phyloP scores from a whole-genome alignment of 2,797 vertebrate species.

The Crenichthys baileyi region DNA sequence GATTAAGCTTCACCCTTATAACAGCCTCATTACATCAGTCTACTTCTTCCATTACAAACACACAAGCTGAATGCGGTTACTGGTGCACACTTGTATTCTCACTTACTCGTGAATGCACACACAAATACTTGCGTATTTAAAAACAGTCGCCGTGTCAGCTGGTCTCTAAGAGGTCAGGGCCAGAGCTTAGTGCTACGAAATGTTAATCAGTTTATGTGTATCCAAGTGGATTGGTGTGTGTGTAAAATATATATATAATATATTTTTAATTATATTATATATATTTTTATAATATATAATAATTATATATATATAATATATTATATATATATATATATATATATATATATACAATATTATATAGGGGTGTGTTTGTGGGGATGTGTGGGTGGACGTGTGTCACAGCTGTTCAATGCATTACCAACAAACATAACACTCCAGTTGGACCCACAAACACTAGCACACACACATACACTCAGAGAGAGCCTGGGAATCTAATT shows the following conservation, averaged over 20 bases:
- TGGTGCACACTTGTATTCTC: conserved; percentile 18
- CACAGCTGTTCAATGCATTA: conserved; percentile 75
- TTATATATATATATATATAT: not conserved
- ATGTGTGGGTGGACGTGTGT: conserved; percentile 34
- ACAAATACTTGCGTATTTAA: conserved; percentile 38
- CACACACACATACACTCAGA: conserved; percentile 38
- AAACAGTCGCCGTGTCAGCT: conserved; percentile 60
- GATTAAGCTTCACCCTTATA: conserved; percentile 77
- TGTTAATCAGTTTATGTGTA: conserved; percentile 65
- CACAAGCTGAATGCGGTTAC: conserved; percentile 34
- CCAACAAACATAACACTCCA: conserved; percentile 69
- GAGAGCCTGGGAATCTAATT: conserved; percentile 71
- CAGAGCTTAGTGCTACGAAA: conserved; percentile 52
- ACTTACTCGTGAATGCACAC: conserved; percentile 10
- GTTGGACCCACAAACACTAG: conserved; percentile 49
- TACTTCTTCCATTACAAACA: conserved; percentile 74
- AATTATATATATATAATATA: too few relatives aligned
- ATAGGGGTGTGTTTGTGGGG: conserved; percentile 18
- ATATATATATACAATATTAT: conserved; percentile 13
- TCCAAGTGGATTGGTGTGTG: conserved; percentile 25
- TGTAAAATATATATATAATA: not conserved
- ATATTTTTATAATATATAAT: too few relatives aligned
- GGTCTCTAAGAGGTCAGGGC: conserved; percentile 54
- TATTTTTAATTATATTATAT: too few relatives aligned
- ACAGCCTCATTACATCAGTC: conserved; percentile 81